Evolutionary conservation across 2,113 vertebrate species (phyloP).

Genomic region (Oncorhynchus mykiss): DNA sequence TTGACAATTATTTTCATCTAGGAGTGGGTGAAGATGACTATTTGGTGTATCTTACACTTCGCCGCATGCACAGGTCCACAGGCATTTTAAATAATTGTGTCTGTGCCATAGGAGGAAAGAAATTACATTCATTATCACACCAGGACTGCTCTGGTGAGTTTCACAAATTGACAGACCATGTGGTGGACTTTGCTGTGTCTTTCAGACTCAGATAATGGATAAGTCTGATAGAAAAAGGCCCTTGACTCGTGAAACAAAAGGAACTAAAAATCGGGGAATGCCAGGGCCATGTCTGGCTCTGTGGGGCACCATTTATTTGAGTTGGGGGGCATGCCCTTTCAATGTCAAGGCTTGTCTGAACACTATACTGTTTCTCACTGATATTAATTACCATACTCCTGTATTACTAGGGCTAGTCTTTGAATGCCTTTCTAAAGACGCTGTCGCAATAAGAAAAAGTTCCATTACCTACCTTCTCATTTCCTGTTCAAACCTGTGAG

Average conservation of each 20-base stretch:
- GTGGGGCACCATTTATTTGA: slow-evolving; percentile 60
- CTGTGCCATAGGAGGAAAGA: slow-evolving; percentile 42
- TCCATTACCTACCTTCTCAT: too few relatives aligned
- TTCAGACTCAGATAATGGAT: slow-evolving; percentile 56
- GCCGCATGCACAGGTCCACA: slow-evolving; percentile 9
- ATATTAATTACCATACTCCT: background rate
- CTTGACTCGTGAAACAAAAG: slow-evolving; percentile 42
- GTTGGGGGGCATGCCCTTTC: slow-evolving; percentile 36
- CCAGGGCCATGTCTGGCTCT: slow-evolving; percentile 42
- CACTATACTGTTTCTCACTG: slow-evolving; percentile 5
- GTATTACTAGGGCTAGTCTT: background rate
- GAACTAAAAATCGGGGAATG: slow-evolving; percentile 36
- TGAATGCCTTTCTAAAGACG: too few relatives aligned
- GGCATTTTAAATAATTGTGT: slow-evolving; percentile 36
- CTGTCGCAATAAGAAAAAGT: too few relatives aligned
- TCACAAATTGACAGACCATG: slow-evolving; percentile 57
- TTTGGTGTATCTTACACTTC: background rate
- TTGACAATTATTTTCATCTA: too few relatives aligned
- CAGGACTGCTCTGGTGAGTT: slow-evolving; percentile 40
- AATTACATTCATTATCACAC: slow-evolving; percentile 62
- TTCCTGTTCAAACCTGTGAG: too few relatives aligned
- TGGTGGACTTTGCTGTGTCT: slow-evolving; percentile 55
- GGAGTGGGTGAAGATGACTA: background rate
- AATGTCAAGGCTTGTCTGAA: too few relatives aligned
- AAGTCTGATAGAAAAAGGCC: slow-evolving; percentile 22